phyloP scores from a whole-genome alignment of 2,113 vertebrate species.

The Herpailurus yagouaroundi region DNA sequence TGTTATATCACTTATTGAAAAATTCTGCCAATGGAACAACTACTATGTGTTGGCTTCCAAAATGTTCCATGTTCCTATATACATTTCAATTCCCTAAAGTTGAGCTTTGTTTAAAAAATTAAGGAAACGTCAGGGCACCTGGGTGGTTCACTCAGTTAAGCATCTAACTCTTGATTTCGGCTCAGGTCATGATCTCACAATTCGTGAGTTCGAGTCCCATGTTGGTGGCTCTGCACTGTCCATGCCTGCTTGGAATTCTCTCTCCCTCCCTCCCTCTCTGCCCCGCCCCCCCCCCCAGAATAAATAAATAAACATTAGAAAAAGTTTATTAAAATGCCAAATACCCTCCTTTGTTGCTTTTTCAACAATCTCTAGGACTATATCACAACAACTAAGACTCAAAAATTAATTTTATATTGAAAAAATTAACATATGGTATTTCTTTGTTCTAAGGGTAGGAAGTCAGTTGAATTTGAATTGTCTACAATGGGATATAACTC shows the following conservation, averaged over 20 bases:
- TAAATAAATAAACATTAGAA: too few relatives aligned
- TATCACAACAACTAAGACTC: constrained; percentile 78
- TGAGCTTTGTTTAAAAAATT: neutral
- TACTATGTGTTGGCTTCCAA: neutral
- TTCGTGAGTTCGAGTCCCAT: too few relatives aligned
- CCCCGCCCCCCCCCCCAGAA: too few relatives aligned
- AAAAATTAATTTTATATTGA: constrained; percentile 83
- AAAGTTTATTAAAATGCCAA: constrained; percentile 6
- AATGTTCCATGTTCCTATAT: neutral
- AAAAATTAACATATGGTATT: constrained; percentile 80
- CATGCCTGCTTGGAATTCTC: too few relatives aligned
- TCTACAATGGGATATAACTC: constrained; percentile 81
- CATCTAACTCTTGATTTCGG: too few relatives aligned
- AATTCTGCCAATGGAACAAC: neutral
- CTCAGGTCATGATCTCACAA: too few relatives aligned
- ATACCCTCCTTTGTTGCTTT: constrained; percentile 57
- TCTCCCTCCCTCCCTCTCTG: too few relatives aligned
- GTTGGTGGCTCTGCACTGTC: too few relatives aligned
- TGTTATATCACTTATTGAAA: neutral
- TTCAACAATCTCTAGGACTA: constrained; percentile 81
- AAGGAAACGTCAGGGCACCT: too few relatives aligned
- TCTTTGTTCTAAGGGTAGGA: constrained; percentile 84
- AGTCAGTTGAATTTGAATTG: constrained; percentile 83
- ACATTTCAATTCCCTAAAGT: neutral
- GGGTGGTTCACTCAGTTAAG: too few relatives aligned